These are phyloP conservation scores for Euschistus heros DNA, from an alignment of 1,140 invertebrate species.

Conservation along the genomic window DNA sequence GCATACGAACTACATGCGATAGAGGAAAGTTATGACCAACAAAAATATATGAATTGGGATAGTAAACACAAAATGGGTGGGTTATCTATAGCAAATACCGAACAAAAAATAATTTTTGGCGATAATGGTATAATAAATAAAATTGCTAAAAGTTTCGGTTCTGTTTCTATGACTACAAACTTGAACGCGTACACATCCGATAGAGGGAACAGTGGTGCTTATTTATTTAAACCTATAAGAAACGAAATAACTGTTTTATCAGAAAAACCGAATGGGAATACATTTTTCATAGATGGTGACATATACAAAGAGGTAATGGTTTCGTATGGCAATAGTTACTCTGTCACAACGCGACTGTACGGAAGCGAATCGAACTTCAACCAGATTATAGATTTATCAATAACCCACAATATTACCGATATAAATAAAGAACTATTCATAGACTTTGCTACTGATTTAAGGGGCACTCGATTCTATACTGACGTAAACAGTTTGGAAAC, in stretches of 20 bases:
- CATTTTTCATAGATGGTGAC: neutral
- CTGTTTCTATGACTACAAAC: neutral
- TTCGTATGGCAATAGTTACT: neutral
- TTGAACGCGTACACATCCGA: constrained; percentile 8
- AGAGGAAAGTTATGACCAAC: neutral
- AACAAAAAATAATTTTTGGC: neutral
- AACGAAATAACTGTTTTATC: neutral
- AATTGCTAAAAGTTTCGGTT: neutral
- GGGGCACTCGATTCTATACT: constrained; percentile 6
- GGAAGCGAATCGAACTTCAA: neutral
- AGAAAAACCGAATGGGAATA: neutral
- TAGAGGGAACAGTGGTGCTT: constrained; percentile 14
- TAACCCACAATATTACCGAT: neutral
- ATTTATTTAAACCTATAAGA: constrained; percentile 8
- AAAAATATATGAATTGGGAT: neutral
- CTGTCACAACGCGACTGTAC: neutral
- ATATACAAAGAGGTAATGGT: constrained; percentile 13
- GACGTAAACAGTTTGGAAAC: constrained; percentile 15
- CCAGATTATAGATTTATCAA: constrained; percentile 12
- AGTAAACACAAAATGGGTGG: neutral
- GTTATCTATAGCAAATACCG: neutral
- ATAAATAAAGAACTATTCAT: constrained; percentile 14
- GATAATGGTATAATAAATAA: constrained; percentile 1
- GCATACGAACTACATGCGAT: neutral
- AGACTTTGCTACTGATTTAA: neutral